Evolutionary conservation across 2,888 invertebrate species (phyloP), one percentile per base, ranked within the genome.

Genomic region (Matsumyia berberina): DNA sequence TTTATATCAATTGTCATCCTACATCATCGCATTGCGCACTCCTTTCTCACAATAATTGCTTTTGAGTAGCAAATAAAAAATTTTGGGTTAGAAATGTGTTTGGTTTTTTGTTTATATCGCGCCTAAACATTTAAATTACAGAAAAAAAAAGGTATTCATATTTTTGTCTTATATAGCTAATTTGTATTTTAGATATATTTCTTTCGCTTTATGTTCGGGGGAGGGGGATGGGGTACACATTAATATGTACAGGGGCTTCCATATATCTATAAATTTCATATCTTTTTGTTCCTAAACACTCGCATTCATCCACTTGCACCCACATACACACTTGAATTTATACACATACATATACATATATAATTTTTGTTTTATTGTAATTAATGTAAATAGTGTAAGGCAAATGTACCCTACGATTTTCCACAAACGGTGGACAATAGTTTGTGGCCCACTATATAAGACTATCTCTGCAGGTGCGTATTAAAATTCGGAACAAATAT

Each of bases 21-120:
- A 73, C 60, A 70, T 81, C 69, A 81, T 70, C 57, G 76, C 69
- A 69, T 17, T 64, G 62, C 57, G 69, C 55, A 57, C 57, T 76
- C 49, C 55, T 86, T 67, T 67, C 46, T 73, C 67, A 55, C 67
- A 60, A 24, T 60, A 17, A 31, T 55, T 66, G 19, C 24, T 35
- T 64, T 31, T 42, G 60, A 60, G 53, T 53, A 73, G 44, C 55
- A 64, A 57, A 57, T 2, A n/a, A n/a, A n/a, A n/a, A 24, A 37
- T 12, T 8, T 60, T 57, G 11, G 33, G 51, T 24, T 37, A 42
- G 33, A 24, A 44, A 29, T 57, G 12, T 8, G 7, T 37, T 64
- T 24, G 58, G 7, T 8, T 19, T 24, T 17, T 58, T 17, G 8
- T 62, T 9, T 19, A n/a, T 4, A 37, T 85, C 55, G 51, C 46